Evolutionary conservation across 2,888 invertebrate species (phyloP), one percentile per base, ranked within the genome.

Genomic region (Leptopilina syphax): DNA sequence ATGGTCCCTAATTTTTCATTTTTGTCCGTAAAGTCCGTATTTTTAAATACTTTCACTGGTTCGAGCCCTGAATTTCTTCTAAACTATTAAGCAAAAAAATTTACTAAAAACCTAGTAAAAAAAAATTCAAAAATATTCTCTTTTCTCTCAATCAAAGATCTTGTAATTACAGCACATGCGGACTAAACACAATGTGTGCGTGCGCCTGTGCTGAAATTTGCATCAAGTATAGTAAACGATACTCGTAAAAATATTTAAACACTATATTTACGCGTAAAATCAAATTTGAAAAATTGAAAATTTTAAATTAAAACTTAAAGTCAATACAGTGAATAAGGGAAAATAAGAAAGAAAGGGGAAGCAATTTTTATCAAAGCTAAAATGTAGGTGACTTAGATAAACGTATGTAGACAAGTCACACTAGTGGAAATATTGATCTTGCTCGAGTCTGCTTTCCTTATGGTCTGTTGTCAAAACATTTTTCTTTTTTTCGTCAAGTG

Each of bases 351-450:
- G 87, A 85, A 87, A 85, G 80, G 83, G 83, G 82, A 84, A 50
- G 83, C 76, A 81, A 24, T 60, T 63, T 24, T 73, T 67, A 81
- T 82, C 79, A 34, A 34, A 34, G 84, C 83, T 77, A 84, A 83
- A 84, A 88, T 85, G 88, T 89, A 84, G 85, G 86, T 79, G 83
- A 85, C 60, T 87, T 81, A 86, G 87, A 83, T 90, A 89, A 1
- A 50, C 34, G 34, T 34, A 34, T 34, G 90, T 89, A 89, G 88
- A 86, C 84, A 81, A 87, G 84, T 82, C 84, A 83, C 4, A 4
- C 88, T 87, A 87, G 88, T 89, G 87, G 86, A 87, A 90, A 89
- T 91, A 91, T 91, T 91, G 91, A 91, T 90, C 88, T 86, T 85
- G 85, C 84, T 88, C 88, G 89, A 87, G 85, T 81, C 82, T 83